Conservation (phyloP, 2,113 vertebrate genomes). For the Cyanoderma ruficeps region DNA sequence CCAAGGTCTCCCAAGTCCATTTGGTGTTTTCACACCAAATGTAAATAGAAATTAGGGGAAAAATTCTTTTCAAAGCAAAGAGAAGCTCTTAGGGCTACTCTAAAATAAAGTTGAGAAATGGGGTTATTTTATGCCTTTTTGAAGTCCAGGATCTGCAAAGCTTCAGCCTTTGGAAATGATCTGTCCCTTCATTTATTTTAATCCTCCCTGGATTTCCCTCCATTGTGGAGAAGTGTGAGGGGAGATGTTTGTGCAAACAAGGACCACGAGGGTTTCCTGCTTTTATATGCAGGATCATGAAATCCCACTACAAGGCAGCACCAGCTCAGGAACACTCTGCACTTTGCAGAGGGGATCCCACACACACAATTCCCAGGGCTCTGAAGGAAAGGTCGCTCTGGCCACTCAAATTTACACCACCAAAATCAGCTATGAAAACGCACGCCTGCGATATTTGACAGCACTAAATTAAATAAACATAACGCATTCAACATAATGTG, state of each 20-base stretch:
- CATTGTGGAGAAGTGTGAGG: not conserved
- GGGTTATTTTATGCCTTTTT: not conserved
- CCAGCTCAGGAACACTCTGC: not conserved
- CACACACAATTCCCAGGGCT: not conserved
- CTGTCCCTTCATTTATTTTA: not conserved
- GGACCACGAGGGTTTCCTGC: not conserved
- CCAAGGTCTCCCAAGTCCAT: not conserved
- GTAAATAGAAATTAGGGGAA: not conserved
- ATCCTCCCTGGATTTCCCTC: conserved; percentile 27
- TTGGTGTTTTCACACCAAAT: not conserved
- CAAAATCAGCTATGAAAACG: not conserved
- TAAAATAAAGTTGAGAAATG: not conserved
- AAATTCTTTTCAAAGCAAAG: not conserved
- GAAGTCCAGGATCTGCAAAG: not conserved
- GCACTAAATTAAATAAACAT: not conserved
- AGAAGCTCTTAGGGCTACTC: not conserved
- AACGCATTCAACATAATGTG: not conserved
- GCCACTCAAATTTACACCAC: not conserved
- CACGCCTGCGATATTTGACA: not conserved
- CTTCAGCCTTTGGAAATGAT: not conserved
- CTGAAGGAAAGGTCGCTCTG: not conserved
- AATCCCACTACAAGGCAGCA: not conserved
- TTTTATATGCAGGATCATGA: not conserved
- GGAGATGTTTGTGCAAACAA: conserved; percentile 7
- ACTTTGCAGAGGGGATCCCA: not conserved